These are phyloP conservation scores for Arctocebus calabarensis DNA, from an alignment of 2,797 vertebrate species.

Conservation along the genomic window DNA sequence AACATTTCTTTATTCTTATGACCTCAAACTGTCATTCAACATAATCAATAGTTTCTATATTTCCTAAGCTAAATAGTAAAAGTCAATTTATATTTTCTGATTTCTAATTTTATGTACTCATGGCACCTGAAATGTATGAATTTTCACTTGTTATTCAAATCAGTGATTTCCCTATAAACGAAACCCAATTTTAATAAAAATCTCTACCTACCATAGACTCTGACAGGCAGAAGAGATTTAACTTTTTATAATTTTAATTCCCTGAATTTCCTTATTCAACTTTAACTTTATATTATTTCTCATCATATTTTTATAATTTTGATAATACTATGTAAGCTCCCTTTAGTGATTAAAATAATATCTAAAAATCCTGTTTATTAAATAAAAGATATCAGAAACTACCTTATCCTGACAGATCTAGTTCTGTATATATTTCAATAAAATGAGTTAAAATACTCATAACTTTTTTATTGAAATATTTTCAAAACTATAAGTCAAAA, in stretches of 20 bases:
- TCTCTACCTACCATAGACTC: background rate
- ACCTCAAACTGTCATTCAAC: background rate
- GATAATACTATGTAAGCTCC: slow-evolving; percentile 40
- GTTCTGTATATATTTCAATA: background rate
- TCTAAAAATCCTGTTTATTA: slow-evolving; percentile 66
- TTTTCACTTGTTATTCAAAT: slow-evolving; percentile 49
- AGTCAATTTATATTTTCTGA: background rate
- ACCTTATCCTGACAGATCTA: background rate
- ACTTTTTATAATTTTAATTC: slow-evolving; percentile 10
- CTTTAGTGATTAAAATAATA: slow-evolving; percentile 43
- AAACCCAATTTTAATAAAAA: slow-evolving; percentile 65
- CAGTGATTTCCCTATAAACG: background rate
- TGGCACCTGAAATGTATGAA: background rate
- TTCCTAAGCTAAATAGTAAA: background rate
- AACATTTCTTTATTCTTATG: slow-evolving; percentile 13
- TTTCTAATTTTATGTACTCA: background rate
- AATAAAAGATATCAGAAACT: slow-evolving; percentile 45
- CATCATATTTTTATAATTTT: slow-evolving; percentile 19
- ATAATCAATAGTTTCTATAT: background rate
- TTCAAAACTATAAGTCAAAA: slow-evolving; percentile 50
- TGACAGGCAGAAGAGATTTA: background rate
- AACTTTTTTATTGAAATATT: slow-evolving; percentile 41
- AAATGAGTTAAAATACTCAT: slow-evolving; percentile 45
- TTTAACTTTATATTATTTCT: slow-evolving; percentile 68
- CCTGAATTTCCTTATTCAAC: slow-evolving; percentile 37